Conservation (phyloP, 2,113 vertebrate genomes). For the Fukomys damarensis region DNA sequence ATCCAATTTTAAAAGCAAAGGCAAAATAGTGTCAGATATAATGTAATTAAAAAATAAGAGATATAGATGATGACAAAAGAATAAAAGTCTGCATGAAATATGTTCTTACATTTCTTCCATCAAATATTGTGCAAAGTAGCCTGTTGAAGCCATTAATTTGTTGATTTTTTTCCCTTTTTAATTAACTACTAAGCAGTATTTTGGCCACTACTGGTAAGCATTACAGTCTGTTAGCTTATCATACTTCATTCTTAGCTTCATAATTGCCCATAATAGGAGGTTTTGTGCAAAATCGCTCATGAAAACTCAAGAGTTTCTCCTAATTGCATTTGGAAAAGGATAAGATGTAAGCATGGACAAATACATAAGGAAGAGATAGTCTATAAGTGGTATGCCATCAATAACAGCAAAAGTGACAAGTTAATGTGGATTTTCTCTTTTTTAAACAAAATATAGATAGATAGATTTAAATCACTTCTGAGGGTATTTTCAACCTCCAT, state of each 20-base stretch:
- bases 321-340: neutral
- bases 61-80: neutral
- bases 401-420: conserved; percentile 41
- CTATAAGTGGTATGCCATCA: neutral
- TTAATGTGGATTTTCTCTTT: conserved; percentile 19
- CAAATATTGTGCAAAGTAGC: conserved; percentile 18
- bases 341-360: neutral
- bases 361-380: neutral
- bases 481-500: neutral
- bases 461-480: neutral
- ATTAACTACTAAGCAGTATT: neutral
- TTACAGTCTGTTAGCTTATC: neutral
- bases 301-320: conserved; percentile 22
- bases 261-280: neutral
- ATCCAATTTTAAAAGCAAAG: conserved; percentile 34
- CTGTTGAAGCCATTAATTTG: neutral
- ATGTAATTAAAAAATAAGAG: conserved; percentile 47
- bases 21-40: conserved; percentile 49
- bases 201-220: neutral
- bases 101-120: neutral
- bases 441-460: neutral
- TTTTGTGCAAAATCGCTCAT: neutral
- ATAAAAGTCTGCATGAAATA: conserved; percentile 20
- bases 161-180: neutral
- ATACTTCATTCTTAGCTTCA: conserved; percentile 29